phyloP scores from a whole-genome alignment of 2,113 vertebrate species.

The Taxidea taxus region DNA sequence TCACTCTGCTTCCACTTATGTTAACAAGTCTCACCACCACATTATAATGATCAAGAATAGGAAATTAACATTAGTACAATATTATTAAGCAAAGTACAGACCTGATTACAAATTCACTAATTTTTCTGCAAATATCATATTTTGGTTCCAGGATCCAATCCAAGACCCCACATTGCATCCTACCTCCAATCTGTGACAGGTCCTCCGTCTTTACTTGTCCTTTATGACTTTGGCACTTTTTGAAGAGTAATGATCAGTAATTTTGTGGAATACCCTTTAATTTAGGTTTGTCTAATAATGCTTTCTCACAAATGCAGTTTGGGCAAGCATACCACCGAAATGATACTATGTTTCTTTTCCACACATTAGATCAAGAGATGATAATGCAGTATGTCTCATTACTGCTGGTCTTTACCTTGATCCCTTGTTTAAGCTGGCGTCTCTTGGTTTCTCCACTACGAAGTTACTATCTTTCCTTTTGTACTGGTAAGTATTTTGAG shows the following conservation, averaged over 20 bases:
- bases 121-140: neutral
- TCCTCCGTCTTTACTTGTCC: neutral
- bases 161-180: neutral
- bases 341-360: neutral
- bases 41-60: neutral
- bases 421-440: neutral
- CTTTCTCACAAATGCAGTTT: neutral
- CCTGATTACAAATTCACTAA: neutral
- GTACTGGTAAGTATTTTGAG: neutral
- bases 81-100: neutral
- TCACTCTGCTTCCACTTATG: neutral
- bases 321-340: neutral
- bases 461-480: neutral
- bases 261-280: neutral
- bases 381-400: neutral
- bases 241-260: neutral
- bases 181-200: neutral
- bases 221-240: neutral
- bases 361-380: neutral
- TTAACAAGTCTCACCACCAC: neutral
- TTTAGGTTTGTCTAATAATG: neutral
- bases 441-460: neutral
- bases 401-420: neutral
- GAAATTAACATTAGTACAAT: neutral
- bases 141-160: neutral